Evolutionary conservation across 2,113 vertebrate species (phyloP), one percentile per base, ranked within the genome.

Genomic region (Anhinga rufa): DNA sequence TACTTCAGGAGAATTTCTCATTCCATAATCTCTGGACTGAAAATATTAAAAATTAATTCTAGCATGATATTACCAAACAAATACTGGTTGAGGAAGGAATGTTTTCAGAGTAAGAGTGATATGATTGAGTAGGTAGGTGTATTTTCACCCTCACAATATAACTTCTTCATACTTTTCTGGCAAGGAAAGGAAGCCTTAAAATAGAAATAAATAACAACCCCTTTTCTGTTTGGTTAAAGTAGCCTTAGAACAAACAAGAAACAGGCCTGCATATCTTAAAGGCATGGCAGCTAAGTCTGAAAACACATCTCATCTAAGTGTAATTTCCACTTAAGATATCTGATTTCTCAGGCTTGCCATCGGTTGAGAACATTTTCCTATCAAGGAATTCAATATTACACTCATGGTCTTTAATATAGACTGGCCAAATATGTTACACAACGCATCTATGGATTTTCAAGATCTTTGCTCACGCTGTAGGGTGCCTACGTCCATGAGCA

Each of bases 241-340:
- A 55, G 70, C 22, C 51, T 86, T 85, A 89, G 74, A 93, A 92
- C 58, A 95, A 95, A 82, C 66, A 57, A 89, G 70, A 95, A 92
- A 89, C 31, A 91, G 61, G 66, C 46, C 78, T 85, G 66, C 62
- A 82, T 49, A 77, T 86, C 92, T 92, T 97, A 89, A 89, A 92
- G 29, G 29, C 66, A 42, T 28, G n/a, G 54, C 94, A 95, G 62
- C 58, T 69, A 75, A 57, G 28, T 24, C 65, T 70, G 58, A 91
- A 82, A 93, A 82, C 34, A 61, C 46, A 60, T 76, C 71, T 90
- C 69, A 64, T 66, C 49, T 65, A 65, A 68, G 40, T 12, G n/a
- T 34, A 58, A 80, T 85, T 96, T 82, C 83, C 85, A 69, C 36
- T 52, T 52, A 77, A 65, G 31, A 60, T 29, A 51, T 12, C 24